Conservation (phyloP, 2,113 vertebrate species). For the Chrysochloris asiatica region DNA sequence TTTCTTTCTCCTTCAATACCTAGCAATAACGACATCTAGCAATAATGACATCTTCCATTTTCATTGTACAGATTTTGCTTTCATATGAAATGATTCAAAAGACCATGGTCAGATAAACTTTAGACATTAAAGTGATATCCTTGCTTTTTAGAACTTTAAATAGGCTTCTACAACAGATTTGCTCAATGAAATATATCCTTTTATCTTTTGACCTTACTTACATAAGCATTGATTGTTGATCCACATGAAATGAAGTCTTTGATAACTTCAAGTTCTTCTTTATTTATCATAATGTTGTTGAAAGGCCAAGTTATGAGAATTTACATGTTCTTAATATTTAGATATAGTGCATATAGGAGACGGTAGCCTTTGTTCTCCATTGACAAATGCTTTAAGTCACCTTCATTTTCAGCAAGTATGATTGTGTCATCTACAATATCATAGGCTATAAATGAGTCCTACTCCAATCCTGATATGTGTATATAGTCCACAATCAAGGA, state of each 20-base stretch:
- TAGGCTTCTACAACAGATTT: neutral
- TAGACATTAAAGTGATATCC: neutral
- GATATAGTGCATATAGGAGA: neutral
- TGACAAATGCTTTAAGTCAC: neutral
- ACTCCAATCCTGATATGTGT: neutral
- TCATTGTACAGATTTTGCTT: neutral
- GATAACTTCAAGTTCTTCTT: neutral
- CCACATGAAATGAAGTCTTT: neutral
- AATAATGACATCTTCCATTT: neutral
- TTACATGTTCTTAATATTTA: neutral
- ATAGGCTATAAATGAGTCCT: no score
- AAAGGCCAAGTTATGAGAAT: neutral
- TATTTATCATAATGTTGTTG: neutral
- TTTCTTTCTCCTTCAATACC: no score
- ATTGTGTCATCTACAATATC: neutral
- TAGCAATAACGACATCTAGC: no score
- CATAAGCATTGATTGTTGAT: neutral
- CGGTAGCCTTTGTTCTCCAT: neutral
- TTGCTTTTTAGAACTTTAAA: neutral
- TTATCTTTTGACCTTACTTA: neutral
- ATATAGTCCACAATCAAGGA: neutral
- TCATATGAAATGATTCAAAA: neutral
- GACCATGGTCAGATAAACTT: neutral
- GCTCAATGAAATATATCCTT: neutral
- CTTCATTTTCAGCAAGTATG: neutral